Percentiles rank a stretch among this genome's conserved stretches.
Evolutionary conservation across 2,113 vertebrate species (phyloP).

Genomic region (Actinemys pallida): DNA sequence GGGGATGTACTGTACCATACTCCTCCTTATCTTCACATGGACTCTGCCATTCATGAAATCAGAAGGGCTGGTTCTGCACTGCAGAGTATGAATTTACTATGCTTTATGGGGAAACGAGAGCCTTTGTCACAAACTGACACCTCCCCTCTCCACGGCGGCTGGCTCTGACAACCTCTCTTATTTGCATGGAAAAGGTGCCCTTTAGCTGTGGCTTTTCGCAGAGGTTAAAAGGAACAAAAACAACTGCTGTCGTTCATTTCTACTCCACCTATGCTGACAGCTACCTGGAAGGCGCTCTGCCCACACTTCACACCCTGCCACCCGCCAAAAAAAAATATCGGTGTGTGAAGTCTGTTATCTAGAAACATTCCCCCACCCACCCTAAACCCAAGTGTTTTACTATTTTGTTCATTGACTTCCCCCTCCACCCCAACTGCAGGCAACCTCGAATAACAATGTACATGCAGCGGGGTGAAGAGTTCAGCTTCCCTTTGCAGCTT

Average conservation of each 20-base stretch:
- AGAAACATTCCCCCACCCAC: conserved; percentile 29
- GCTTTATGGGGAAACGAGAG: background rate
- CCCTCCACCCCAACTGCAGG: background rate
- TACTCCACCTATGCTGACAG: background rate
- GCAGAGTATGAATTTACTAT: accelerated
- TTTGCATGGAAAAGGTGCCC: conserved; percentile 4
- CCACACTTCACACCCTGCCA: conserved; percentile 5
- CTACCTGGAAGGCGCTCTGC: conserved; percentile 7
- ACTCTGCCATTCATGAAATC: accelerated
- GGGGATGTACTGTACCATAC: background rate
- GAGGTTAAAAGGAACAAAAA: conserved; percentile 46
- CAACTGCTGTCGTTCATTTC: background rate
- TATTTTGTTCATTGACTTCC: background rate
- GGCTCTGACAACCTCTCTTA: background rate
- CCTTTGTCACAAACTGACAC: background rate
- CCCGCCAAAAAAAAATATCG: conserved; percentile 40
- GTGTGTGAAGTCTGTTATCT: background rate
- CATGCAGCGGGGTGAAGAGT: background rate
- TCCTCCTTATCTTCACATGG: accelerated
- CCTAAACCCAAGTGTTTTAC: background rate
- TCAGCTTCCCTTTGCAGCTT: background rate
- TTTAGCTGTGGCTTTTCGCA: conserved; percentile 54
- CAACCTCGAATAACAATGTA: background rate
- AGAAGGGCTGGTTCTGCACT: accelerated
- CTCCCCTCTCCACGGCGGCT: background rate